Conservation (phyloP, 1,140 invertebrate genomes). For the Musca vetustissima region DNA sequence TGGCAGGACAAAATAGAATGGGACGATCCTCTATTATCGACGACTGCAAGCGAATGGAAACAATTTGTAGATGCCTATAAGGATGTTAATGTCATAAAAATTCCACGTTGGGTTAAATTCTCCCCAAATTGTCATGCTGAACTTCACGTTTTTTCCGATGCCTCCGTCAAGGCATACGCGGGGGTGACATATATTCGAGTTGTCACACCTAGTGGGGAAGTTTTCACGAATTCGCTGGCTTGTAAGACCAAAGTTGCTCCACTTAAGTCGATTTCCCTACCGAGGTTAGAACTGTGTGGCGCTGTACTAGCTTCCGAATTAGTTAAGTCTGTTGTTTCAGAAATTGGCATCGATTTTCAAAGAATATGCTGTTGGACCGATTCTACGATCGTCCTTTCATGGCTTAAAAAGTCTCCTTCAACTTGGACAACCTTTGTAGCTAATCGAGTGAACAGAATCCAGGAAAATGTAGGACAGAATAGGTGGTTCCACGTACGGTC, state of each 20-base stretch:
- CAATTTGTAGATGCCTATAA: not conserved
- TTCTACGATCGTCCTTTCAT: not conserved
- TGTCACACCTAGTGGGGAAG: not conserved
- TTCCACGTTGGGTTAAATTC: too few relatives aligned
- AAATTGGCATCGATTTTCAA: not conserved
- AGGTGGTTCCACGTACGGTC: conserved; percentile 56
- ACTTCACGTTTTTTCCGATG: too few relatives aligned
- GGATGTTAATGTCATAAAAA: too few relatives aligned
- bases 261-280: too few relatives aligned
- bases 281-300: too few relatives aligned
- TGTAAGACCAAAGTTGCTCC: not conserved
- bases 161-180: not conserved
- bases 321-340: not conserved
- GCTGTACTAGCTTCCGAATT: conserved; percentile 11
- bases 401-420: not conserved
- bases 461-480: conserved; percentile 27
- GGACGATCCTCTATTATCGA: not conserved
- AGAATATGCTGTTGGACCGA: not conserved
- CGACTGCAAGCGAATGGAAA: not conserved
- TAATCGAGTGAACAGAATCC: conserved; percentile 44
- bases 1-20: not conserved
- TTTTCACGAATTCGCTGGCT: too few relatives aligned
- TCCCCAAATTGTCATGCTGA: too few relatives aligned
- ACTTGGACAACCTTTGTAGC: not conserved
- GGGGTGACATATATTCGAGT: conserved; percentile 28